Percentiles rank a stretch among this genome's conserved stretches.
Conservation (phyloP, 2,888 invertebrate genomes). For the Amphipoea lucens region DNA sequence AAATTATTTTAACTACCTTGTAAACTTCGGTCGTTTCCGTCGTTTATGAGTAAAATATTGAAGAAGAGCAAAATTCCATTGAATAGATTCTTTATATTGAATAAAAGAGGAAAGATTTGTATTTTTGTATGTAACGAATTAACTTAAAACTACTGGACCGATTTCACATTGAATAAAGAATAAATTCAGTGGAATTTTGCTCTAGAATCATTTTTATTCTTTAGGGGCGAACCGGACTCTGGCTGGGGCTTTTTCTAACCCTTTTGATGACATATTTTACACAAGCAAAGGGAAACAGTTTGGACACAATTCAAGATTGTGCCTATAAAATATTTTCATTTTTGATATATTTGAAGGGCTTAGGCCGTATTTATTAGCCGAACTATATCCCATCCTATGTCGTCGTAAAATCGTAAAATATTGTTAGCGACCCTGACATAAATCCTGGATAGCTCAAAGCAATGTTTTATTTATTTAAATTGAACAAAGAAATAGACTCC, state of each 20-base stretch:
- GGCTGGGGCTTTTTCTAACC: not conserved
- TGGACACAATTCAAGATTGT: not conserved
- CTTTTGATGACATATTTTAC: not conserved
- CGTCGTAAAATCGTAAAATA: slow-evolving; percentile 27
- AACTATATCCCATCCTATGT: not conserved
- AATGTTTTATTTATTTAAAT: not conserved
- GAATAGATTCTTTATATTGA: not conserved
- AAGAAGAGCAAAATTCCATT: too few relatives aligned
- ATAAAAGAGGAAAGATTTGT: too few relatives aligned
- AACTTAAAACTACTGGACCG: too few relatives aligned
- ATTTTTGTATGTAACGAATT: too few relatives aligned
- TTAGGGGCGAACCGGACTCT: not conserved
- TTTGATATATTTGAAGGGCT: not conserved
- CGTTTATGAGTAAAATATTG: not conserved
- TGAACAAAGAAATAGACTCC: not conserved
- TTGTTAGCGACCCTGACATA: slow-evolving; percentile 6
- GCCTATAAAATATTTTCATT: slow-evolving; percentile 17
- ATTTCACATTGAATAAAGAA: too few relatives aligned
- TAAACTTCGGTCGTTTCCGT: not conserved
- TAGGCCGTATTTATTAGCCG: slow-evolving; percentile 15
- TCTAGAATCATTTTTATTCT: not conserved
- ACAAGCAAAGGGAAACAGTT: not conserved
- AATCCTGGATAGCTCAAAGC: slow-evolving; percentile 2
- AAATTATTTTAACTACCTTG: not conserved
- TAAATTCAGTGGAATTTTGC: too few relatives aligned